Evolutionary conservation across 2,113 vertebrate species (phyloP).

Genomic region (Notarius lentiginosus): DNA sequence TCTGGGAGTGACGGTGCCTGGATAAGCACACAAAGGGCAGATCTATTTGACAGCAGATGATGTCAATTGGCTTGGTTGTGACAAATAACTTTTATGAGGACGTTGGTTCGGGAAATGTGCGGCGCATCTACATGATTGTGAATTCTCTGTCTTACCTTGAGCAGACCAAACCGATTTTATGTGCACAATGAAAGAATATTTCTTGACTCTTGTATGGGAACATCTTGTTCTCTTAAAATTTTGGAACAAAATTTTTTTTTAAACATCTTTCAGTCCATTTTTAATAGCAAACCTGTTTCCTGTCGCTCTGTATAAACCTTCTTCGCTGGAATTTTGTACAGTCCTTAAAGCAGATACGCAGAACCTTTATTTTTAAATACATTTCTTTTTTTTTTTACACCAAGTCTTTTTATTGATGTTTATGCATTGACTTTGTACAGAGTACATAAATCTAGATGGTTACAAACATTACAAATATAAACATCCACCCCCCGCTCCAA

Average conservation of each 20-base stretch:
- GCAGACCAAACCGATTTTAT: constrained; percentile 27
- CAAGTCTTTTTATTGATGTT: too few relatives aligned
- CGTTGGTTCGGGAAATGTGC: neutral
- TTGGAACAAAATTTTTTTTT: constrained; percentile 58
- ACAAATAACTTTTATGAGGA: neutral
- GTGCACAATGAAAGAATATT: constrained; percentile 19
- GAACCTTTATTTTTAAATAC: too few relatives aligned
- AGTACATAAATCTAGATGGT: too few relatives aligned
- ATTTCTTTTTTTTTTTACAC: too few relatives aligned
- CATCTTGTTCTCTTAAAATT: constrained; percentile 56
- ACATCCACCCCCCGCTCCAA: too few relatives aligned
- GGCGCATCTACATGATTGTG: neutral
- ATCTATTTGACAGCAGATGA: neutral
- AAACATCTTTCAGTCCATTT: constrained; percentile 63
- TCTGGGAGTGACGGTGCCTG: constrained; percentile 87
- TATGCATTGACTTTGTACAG: too few relatives aligned
- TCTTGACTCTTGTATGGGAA: constrained; percentile 13
- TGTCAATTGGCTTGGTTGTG: neutral
- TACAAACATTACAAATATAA: too few relatives aligned
- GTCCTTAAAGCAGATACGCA: constrained; percentile 43
- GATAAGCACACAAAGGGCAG: constrained; percentile 29
- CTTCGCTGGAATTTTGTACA: constrained; percentile 71
- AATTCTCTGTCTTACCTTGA: neutral
- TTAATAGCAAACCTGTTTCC: constrained; percentile 57
- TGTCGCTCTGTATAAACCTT: constrained; percentile 61